A percentile compares a stretch with the other conserved stretches of the same genome.
These are phyloP conservation scores for Poecilobothrus nobilitatus DNA, from an alignment of 2,888 invertebrate species.

Conservation along the genomic window DNA sequence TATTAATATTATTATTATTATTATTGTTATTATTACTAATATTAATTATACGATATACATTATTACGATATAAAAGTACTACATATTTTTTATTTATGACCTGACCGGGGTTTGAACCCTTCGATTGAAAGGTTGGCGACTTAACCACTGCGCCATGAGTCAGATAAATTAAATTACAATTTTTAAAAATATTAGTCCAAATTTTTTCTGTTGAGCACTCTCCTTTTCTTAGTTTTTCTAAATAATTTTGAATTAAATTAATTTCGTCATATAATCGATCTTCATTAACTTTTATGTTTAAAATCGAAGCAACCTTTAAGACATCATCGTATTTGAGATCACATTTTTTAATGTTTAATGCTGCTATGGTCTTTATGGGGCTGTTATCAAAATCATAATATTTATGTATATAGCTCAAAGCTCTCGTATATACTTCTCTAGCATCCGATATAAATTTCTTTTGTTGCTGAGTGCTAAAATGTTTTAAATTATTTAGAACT, in stretches of 20 bases:
- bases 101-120: too few species aligned
- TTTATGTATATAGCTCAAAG: background rate
- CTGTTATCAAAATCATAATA: background rate
- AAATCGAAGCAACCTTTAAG: background rate
- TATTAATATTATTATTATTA: too few species aligned
- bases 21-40: too few species aligned
- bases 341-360: background rate
- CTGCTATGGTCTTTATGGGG: background rate
- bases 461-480: background rate
- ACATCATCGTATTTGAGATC: background rate
- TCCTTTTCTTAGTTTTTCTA: too few species aligned
- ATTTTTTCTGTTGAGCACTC: background rate
- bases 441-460: background rate
- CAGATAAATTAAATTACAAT: background rate
- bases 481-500: background rate
- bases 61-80: too few species aligned
- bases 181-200: background rate
- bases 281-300: background rate
- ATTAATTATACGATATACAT: too few species aligned
- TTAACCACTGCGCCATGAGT: too few species aligned
- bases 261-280: background rate
- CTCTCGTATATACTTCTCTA: background rate
- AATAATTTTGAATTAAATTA: background rate
- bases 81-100: too few species aligned
- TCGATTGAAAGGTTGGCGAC: too few species aligned